Evolutionary conservation across 2,797 vertebrate genomes (phyloP), one percentile per base, ranked within the genome.

Genomic region (Merluccius polli): DNA sequence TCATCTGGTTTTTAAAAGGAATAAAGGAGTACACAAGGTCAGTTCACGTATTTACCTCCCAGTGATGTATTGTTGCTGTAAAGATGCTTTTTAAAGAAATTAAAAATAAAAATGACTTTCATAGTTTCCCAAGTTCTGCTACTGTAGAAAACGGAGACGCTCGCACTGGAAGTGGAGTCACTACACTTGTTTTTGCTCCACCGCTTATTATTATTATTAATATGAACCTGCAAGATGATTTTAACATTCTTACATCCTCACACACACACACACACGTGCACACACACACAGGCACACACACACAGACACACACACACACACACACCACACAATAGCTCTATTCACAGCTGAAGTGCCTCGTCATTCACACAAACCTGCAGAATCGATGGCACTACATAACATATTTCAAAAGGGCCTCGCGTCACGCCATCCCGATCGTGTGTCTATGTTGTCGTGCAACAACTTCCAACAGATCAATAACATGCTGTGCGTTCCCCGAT

Each of bases 11-110:
- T 88, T 71, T 92, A 72, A 94, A 92, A 74, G 93, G 93, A 77
- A 92, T 94, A 75, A 86, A 91, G 44, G 89, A 93, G 52, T 94
- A 93, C 35, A 93, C 93, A 75, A 94, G 92, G 93, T 94, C 79
- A 89, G 92, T 89, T 38, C 59, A 10, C 27, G 59, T 12, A 27
- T 65, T 65, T 11, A 27, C 59, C 24, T 24, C 59, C 24, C 59
- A 27, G 12, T 65, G 59, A 27, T 27, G 59, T 65, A 27, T 65
- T 65, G 59, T 27, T 38, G 11, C 24, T 27, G 59, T 65, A 27
- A 27, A 59, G 59, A 1, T 65, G 24, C 4, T 27, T 27, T 63
- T 65, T 27, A 27, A n/a, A n/a, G n/a, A n/a, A n/a, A n/a, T n/a
- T n/a, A n/a, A n/a, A n/a, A n/a, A n/a, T n/a, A n/a, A n/a, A n/a